Evolutionary conservation across 2,888 invertebrate genomes (phyloP).

Genomic region (Hofmannophila pseudospretella): DNA sequence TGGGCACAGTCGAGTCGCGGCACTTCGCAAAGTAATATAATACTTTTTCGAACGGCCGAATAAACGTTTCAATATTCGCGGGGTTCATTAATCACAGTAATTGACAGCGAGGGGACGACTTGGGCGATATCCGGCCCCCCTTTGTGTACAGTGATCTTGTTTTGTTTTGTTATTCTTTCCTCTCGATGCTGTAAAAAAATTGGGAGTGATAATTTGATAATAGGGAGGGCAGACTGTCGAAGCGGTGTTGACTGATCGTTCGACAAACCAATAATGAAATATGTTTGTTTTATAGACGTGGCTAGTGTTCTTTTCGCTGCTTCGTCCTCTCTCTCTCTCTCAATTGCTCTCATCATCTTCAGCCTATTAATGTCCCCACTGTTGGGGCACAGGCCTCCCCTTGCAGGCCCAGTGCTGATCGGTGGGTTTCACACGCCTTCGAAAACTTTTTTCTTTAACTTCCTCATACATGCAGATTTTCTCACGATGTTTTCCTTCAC

Average conservation of each 20-base stretch:
- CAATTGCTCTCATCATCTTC: no score
- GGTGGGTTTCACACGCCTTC: no score
- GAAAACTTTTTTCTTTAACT: no score
- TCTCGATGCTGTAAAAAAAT: conserved; percentile 23
- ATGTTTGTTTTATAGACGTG: no score
- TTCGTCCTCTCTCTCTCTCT: no score
- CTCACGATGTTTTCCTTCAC: no score
- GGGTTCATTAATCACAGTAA: conserved; percentile 74
- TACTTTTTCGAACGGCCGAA: conserved; percentile 65
- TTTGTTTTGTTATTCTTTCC: conserved; percentile 40
- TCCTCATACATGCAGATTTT: no score
- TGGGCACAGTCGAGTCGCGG: conserved; percentile 33
- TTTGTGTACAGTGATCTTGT: conserved; percentile 18
- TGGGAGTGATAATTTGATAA: conserved; percentile 28
- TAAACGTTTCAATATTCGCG: conserved; percentile 74
- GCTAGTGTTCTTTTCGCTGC: no score
- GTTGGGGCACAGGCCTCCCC: no score
- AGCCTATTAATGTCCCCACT: no score
- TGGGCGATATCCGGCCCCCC: conserved; percentile 32
- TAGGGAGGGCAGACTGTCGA: conserved; percentile 7
- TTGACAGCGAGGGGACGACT: conserved; percentile 67
- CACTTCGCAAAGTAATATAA: conserved; percentile 61
- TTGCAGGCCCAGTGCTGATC: no score
- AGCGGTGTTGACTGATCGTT: conserved; percentile 7
- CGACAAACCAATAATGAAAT: not conserved